A percentile compares a stretch with the other conserved stretches of the same genome.
These are phyloP conservation scores for Noctuana brunneofusca DNA, from an alignment of 2,888 invertebrate species.

Conservation along the genomic window DNA sequence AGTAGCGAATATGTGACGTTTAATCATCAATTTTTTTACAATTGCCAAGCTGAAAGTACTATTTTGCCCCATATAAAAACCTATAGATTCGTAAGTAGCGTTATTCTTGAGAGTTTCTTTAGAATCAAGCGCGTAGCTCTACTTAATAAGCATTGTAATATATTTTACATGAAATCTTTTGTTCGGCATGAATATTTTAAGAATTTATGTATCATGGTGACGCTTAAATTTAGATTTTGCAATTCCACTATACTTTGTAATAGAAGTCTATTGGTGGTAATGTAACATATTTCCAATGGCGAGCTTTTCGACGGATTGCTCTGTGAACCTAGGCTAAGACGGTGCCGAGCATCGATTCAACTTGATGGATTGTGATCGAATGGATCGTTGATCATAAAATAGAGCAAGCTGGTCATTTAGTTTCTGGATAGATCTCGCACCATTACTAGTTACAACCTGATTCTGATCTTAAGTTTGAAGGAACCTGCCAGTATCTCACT, in stretches of 20 bases:
- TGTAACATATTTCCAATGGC: conserved; percentile 44
- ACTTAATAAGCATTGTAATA: neutral
- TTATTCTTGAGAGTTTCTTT: too few species aligned
- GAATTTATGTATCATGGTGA: too few species aligned
- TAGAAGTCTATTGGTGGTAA: neutral
- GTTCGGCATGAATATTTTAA: too few species aligned
- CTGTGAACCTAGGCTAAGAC: conserved; percentile 58
- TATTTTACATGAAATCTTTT: too few species aligned
- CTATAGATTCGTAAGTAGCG: too few species aligned
- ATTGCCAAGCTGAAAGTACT: neutral
- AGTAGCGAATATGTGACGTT: conserved; percentile 6
- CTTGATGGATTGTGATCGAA: conserved; percentile 78
- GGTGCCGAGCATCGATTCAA: conserved; percentile 48
- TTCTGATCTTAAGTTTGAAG: conserved; percentile 22
- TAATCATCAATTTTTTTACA: conserved; percentile 2
- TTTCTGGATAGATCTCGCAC: conserved; percentile 54
- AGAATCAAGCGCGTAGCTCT: too few species aligned
- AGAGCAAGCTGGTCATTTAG: conserved; percentile 70
- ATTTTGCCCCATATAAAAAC: neutral
- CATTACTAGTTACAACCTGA: conserved; percentile 8
- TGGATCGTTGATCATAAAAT: conserved; percentile 73
- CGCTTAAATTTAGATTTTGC: too few species aligned
- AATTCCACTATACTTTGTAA: neutral
- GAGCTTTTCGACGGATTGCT: conserved; percentile 60
- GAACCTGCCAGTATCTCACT: neutral